Evolutionary conservation across 2,888 invertebrate species (phyloP).

Genomic region (Papilio demoleus): DNA sequence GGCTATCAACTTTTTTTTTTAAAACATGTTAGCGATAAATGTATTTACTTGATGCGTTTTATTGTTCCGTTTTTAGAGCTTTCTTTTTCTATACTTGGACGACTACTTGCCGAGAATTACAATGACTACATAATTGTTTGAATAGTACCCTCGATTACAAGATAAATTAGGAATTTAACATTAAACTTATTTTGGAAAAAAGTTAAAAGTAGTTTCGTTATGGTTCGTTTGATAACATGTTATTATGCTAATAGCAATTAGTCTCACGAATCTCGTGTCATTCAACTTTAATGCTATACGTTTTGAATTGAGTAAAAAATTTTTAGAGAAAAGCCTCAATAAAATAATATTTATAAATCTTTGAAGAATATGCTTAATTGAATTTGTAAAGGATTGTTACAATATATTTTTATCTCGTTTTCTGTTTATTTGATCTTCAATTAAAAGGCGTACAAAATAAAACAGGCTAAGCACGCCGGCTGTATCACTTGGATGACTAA

Average conservation of each 20-base stretch:
- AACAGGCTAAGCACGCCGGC: constrained; percentile 28
- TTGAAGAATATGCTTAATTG: not conserved
- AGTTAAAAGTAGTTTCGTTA: constrained; percentile 53
- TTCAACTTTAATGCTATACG: constrained; percentile 61
- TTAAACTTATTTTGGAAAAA: too few species aligned
- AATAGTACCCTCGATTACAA: constrained; percentile 20
- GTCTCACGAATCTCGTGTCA: constrained; percentile 60
- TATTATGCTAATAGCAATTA: constrained; percentile 80
- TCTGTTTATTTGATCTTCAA: not conserved
- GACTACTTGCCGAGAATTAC: not conserved
- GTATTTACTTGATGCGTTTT: constrained; percentile 40
- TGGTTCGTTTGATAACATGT: constrained; percentile 70
- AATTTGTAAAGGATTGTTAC: not conserved
- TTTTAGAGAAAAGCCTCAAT: not conserved
- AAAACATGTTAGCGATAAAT: constrained; percentile 46
- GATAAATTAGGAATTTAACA: too few species aligned
- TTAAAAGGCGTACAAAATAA: constrained; percentile 23
- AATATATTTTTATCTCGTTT: not conserved
- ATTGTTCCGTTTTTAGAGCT: constrained; percentile 41
- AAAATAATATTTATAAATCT: not conserved
- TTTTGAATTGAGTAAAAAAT: constrained; percentile 8
- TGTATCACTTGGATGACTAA: constrained; percentile 43
- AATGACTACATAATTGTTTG: not conserved
- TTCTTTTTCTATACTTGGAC: constrained; percentile 2
- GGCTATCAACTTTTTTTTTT: constrained; percentile 47